Conservation (phyloP, 2,797 vertebrate species). For the Takifugu ocellatus region DNA sequence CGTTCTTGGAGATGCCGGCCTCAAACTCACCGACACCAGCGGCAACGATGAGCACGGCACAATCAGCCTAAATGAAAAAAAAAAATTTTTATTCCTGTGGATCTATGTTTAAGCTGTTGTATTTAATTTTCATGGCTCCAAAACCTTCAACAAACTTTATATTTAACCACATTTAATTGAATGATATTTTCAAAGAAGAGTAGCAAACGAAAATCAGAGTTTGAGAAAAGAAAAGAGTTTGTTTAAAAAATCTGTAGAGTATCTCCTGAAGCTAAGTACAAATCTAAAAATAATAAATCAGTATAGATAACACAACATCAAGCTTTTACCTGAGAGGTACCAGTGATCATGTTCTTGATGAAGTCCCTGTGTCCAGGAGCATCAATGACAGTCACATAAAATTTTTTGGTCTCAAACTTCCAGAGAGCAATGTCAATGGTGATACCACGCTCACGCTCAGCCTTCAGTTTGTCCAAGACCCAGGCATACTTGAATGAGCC, state of each 20-base stretch:
- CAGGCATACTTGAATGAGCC: slow-evolving; percentile 84
- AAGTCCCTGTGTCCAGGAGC: slow-evolving; percentile 82
- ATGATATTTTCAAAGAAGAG: too few species aligned
- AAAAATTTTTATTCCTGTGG: too few species aligned
- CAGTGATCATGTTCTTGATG: slow-evolving; percentile 87
- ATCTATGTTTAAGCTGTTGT: too few species aligned
- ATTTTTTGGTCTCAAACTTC: slow-evolving; percentile 80
- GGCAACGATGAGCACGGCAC: slow-evolving; percentile 80
- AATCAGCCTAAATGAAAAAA: slow-evolving; percentile 70
- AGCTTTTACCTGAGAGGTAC: slow-evolving; percentile 73
- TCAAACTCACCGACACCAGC: slow-evolving; percentile 81
- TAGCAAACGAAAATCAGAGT: too few species aligned
- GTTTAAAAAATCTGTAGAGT: too few species aligned
- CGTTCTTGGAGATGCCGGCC: slow-evolving; percentile 82
- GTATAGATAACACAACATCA: too few species aligned
- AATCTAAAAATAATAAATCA: too few species aligned
- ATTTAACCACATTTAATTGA: too few species aligned
- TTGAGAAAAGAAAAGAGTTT: too few species aligned
- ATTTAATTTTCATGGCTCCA: too few species aligned
- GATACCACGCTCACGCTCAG: slow-evolving; percentile 58
- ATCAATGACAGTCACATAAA: slow-evolving; percentile 83
- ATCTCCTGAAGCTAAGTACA: too few species aligned
- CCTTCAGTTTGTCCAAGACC: slow-evolving; percentile 80
- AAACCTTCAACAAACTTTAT: too few species aligned
- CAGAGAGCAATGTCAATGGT: slow-evolving; percentile 85